phyloP scores from a whole-genome alignment of 2,113 vertebrate genomes.

The Tachysurus vachellii region DNA sequence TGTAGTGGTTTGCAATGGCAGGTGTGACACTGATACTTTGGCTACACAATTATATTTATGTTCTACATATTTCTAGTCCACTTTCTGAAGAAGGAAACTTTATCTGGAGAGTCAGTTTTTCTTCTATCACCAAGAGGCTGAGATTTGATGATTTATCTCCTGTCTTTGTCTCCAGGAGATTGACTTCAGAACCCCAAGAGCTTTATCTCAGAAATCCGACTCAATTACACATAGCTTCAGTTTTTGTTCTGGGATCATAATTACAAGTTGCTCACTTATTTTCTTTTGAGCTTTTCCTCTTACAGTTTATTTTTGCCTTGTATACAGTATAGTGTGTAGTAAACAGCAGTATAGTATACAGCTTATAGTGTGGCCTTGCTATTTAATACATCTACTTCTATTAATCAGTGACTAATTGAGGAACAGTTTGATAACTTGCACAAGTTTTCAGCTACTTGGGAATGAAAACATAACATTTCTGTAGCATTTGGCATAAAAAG shows the following conservation, averaged over 20 bases:
- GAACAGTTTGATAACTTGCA: slow-evolving; percentile 23
- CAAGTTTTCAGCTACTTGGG: neutral
- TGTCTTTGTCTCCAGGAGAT: slow-evolving; percentile 7
- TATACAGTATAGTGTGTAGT: no score
- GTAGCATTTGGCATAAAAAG: neutral
- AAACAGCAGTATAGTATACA: no score
- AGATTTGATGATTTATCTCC: neutral
- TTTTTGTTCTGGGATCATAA: neutral
- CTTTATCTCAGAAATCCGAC: neutral
- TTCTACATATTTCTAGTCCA: no score
- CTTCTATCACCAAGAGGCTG: neutral
- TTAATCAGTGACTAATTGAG: slow-evolving; percentile 8
- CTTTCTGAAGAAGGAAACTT: neutral
- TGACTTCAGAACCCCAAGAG: neutral
- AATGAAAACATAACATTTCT: neutral
- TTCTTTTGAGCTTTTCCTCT: slow-evolving; percentile 3
- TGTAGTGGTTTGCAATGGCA: no score
- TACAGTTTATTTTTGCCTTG: neutral
- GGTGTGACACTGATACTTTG: no score
- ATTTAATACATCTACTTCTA: neutral
- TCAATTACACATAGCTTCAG: neutral
- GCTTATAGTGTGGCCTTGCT: neutral
- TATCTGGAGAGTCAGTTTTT: neutral
- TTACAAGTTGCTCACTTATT: slow-evolving; percentile 2
- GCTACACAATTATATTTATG: no score